phyloP scores from a whole-genome alignment of 2,797 vertebrate genomes.

The Enteromius fasciolatus region DNA sequence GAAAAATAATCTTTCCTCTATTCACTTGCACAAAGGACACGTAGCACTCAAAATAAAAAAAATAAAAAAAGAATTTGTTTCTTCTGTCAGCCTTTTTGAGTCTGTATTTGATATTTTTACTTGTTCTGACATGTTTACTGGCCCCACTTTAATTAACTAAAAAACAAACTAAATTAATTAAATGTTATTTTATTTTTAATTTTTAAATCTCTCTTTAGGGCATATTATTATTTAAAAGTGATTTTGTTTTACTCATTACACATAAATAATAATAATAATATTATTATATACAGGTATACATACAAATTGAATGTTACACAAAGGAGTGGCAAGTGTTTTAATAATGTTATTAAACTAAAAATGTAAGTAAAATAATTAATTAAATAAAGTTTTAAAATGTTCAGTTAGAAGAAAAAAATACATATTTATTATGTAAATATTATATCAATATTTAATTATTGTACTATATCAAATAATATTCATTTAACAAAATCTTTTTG shows the following conservation, averaged over 20 bases:
- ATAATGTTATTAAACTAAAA: neutral
- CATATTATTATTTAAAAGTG: neutral
- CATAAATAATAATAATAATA: neutral
- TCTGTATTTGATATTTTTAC: neutral
- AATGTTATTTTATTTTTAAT: neutral
- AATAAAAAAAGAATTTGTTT: neutral
- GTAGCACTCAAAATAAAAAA: neutral
- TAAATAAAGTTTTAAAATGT: neutral
- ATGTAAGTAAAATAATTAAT: neutral
- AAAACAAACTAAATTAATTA: neutral
- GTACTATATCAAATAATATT: neutral
- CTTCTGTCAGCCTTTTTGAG: neutral
- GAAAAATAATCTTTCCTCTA: neutral
- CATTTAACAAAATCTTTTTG: neutral
- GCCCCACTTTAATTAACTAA: neutral
- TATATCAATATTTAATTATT: neutral
- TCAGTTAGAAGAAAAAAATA: too few relatives aligned
- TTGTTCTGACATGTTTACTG: neutral
- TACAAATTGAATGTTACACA: neutral
- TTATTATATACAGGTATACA: neutral
- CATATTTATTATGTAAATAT: neutral
- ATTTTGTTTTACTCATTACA: neutral
- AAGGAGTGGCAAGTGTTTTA: neutral
- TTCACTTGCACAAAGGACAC: slow-evolving; percentile 23
- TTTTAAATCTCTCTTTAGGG: neutral